Base-by-base conservation (phyloP, 2,888 invertebrate genomes). In the Cephus pulcher region DNA sequence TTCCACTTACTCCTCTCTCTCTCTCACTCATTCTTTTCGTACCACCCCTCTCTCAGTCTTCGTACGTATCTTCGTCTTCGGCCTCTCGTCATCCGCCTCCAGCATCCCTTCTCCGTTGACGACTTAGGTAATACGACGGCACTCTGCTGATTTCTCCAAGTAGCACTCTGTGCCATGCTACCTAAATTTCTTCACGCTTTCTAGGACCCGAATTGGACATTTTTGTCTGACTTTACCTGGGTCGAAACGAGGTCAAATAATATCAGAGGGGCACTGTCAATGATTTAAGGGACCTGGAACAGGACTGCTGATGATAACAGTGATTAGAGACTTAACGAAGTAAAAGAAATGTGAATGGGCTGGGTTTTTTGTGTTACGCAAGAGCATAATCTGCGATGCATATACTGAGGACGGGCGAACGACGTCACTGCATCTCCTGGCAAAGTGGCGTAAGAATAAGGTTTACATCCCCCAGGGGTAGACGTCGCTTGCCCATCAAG, bases 361-460 rank as follows among this genome's bases (percentile, higher is more conserved):
- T 56, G 6, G 56, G 9, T 56, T 56, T 23, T 56, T 0, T 23
- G 23, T 56, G 56, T 23, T 56, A 56, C 23, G 23, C 56, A 9
- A 56, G 56, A 23, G 23, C 23, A 56, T 56, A 56, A 56, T 56
- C 23, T 56, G 23, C 9, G 56, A 56, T 23, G 56, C 23, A 56
- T 56, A 56, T 23, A 56, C 23, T 0, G 56, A 56, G 56, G 23
- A 56, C 56, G 56, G 56, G 11, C 34, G n/a, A 33, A n/a, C 34
- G 71, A n/a, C 34, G 69, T 6, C 30, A n/a, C 37, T 71, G 88
- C 88, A 89, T 89, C 88, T 90, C 88, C 87, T 88, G 87, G 85
- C 85, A 90, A 89, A 90, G 91, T 90, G 87, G 90, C 89, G 90
- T 90, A 91, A 91, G 91, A 91, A 91, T 91, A 91, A 91, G 90